These are phyloP conservation scores for Lycodopsis pacificus DNA, from an alignment of 2,797 vertebrate species.

Conservation along the genomic window DNA sequence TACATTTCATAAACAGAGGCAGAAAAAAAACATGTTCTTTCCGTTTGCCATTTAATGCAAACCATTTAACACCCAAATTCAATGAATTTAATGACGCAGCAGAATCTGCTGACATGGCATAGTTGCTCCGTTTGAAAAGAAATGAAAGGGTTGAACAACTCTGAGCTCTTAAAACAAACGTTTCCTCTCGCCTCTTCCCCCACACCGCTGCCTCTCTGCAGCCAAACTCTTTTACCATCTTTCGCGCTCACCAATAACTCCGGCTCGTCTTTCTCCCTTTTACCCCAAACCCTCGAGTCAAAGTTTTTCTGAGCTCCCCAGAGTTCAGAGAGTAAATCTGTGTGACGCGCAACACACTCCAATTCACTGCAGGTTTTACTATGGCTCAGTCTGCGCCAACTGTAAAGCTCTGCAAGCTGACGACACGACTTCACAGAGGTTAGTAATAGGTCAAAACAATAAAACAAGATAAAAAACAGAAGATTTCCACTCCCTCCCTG, in stretches of 20 bases:
- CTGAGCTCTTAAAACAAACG: constrained; percentile 9
- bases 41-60: background rate
- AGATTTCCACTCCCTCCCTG: constrained; percentile 9
- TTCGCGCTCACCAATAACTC: constrained; percentile 9
- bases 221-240: constrained; percentile 2
- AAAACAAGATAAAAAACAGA: background rate
- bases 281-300: constrained; percentile 4
- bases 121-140: constrained; percentile 12
- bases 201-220: constrained; percentile 9
- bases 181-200: background rate
- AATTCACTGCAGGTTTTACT: constrained; percentile 2
- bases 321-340: constrained; percentile 12
- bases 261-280: constrained; percentile 9
- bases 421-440: constrained; percentile 4
- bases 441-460: constrained; percentile 10
- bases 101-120: background rate
- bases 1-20: constrained; percentile 5
- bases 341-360: background rate
- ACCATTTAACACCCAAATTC: constrained; percentile 23
- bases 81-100: constrained; percentile 10
- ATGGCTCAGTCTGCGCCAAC: background rate
- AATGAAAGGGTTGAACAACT: background rate
- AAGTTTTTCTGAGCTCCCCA: constrained; percentile 1
- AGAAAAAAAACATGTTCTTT: constrained; percentile 1
- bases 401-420: constrained; percentile 1